phyloP scores from a whole-genome alignment of 1,140 invertebrate species.

The Drosophila pandora region DNA sequence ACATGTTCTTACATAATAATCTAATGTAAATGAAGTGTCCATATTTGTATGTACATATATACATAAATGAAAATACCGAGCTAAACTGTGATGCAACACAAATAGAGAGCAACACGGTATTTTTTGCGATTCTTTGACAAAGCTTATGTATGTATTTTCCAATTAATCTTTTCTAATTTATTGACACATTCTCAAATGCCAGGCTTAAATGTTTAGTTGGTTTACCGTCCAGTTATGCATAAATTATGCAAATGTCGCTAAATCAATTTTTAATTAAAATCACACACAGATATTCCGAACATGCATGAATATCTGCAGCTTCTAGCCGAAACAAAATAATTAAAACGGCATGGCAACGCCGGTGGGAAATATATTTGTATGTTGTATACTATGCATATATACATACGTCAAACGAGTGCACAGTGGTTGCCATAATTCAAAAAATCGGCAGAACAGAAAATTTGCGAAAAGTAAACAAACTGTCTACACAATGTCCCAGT shows the following conservation, averaged over 20 bases:
- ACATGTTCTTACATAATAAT: not conserved
- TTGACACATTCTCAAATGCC: conserved; percentile 59
- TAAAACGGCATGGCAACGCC: conserved; percentile 32
- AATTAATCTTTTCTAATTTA: conserved; percentile 80
- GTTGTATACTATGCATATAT: not conserved
- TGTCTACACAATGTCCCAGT: too few species aligned
- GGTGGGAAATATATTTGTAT: conserved; percentile 10
- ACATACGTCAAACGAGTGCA: not conserved
- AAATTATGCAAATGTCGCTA: conserved; percentile 81
- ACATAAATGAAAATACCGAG: conserved; percentile 57
- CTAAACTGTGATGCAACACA: conserved; percentile 19
- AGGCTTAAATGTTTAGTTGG: conserved; percentile 36
- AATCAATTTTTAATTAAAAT: conserved; percentile 82
- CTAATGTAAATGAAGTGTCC: not conserved
- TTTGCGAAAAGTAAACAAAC: too few species aligned
- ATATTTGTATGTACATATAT: not conserved
- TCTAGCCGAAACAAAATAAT: conserved; percentile 50
- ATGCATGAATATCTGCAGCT: conserved; percentile 24
- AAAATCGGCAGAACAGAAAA: too few species aligned
- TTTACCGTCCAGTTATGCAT: conserved; percentile 74
- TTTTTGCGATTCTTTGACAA: conserved; percentile 8
- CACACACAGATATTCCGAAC: conserved; percentile 42
- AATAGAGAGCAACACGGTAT: not conserved
- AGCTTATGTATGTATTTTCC: conserved; percentile 61
- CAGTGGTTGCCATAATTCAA: too few species aligned